Percentiles rank a stretch among this genome's conserved stretches.
phyloP scores from a whole-genome alignment of 2,888 invertebrate species.

The Sminthurinus aureus region DNA sequence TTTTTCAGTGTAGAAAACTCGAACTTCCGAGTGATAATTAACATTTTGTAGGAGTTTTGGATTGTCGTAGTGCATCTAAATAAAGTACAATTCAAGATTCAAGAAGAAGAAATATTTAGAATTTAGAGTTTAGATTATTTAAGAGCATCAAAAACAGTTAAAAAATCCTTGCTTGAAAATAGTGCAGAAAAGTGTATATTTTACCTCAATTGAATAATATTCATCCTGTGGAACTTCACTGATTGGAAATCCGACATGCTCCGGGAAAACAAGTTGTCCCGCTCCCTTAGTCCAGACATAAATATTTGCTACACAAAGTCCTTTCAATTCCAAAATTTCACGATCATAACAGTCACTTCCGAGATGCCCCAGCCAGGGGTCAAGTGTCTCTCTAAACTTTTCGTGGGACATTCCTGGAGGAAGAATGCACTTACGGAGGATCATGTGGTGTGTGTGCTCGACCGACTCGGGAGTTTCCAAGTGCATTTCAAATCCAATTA shows the following conservation, averaged over 20 bases:
- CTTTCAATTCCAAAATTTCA: not conserved
- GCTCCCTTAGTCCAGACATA: conserved; percentile 31
- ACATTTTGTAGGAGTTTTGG: not conserved
- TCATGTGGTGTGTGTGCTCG: conserved; percentile 9
- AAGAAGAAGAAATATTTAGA: too few relatives aligned
- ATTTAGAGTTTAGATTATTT: too few relatives aligned
- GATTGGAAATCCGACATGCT: conserved; percentile 27
- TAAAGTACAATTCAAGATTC: too few relatives aligned
- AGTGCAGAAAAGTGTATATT: too few relatives aligned
- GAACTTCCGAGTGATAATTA: not conserved
- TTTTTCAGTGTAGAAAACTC: not conserved
- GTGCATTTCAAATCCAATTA: conserved; percentile 19
- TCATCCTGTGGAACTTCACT: not conserved
- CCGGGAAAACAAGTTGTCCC: not conserved
- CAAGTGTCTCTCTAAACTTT: not conserved
- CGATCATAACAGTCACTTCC: not conserved
- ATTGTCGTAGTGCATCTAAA: conserved; percentile 34
- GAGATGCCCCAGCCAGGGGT: not conserved
- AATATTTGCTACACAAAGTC: not conserved
- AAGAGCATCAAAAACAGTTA: too few relatives aligned
- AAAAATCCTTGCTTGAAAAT: too few relatives aligned
- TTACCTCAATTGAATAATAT: conserved; percentile 20
- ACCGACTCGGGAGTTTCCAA: not conserved
- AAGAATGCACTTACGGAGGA: not conserved
- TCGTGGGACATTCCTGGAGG: not conserved